Evolutionary conservation across 92 coral and sea anemone species (phyloP), one percentile per base, ranked within the genome.

Genomic region (Siderastrea radians): DNA sequence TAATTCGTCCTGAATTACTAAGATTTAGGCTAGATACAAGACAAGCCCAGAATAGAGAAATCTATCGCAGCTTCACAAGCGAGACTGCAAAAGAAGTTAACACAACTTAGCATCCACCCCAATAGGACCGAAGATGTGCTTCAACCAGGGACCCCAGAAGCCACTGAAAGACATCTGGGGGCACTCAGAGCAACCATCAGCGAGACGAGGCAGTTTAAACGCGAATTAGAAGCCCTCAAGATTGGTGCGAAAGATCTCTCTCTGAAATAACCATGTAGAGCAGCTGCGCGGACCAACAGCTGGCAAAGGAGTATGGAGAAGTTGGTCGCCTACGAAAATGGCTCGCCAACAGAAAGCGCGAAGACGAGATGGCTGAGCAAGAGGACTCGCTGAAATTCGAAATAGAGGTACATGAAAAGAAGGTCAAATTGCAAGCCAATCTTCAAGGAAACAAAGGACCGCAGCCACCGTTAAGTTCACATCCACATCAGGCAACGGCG

Each of bases 111-210:
- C 1, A 84, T 74, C 60, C 78, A 66, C 3, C 63, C 70, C 54
- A 72, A 58, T 55, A 72, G 88, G 47, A 84, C 88, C 38, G 70
- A 51, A 38, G 54, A 84, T 9, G 77, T 72, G 48, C 64, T 84
- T 51, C 46, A 84, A 13, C 45, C 81, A 84, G 81, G 88, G 58
- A 58, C 75, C 53, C 12, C 19, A 45, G 88, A 72, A 73, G 70
- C 79, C 46, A 84, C 55, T 73, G 77, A 84, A 55, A 64, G 80
- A 58, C 88, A 84, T 17, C 66, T 68, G 61, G 72, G 77, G 46
- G 68, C 81, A 69, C 55, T 38, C 26, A 67, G 67, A 59, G 13
- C 75, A 51, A 81, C 86, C n/a, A 58, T 47, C 50, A 60, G 64
- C 38, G 61, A 53, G 43, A 50, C 87, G 49, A 52, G 72, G 70